phyloP scores from a whole-genome alignment of 2,113 vertebrate species.

The Podarcis muralis region DNA sequence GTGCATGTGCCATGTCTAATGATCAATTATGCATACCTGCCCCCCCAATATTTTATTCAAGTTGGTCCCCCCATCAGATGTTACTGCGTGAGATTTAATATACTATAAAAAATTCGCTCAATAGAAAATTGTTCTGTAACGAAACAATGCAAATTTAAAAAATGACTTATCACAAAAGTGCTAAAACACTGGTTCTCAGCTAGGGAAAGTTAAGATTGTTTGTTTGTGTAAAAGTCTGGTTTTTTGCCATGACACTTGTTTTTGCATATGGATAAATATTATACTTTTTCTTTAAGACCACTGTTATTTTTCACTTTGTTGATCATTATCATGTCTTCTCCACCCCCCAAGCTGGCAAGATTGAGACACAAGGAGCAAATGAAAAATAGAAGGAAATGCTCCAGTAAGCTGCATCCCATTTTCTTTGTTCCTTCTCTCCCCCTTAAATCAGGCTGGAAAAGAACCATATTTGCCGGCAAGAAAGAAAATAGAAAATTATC shows the following conservation, averaged over 20 bases:
- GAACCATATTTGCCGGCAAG: conserved; percentile 40
- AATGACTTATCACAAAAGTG: conserved; percentile 39
- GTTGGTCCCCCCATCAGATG: background rate
- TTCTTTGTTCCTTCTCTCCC: conserved; percentile 10
- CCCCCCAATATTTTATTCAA: background rate
- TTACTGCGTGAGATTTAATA: conserved; percentile 49
- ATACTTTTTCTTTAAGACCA: conserved; percentile 30
- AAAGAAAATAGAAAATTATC: conserved; percentile 42
- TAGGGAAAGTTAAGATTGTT: conserved; percentile 58
- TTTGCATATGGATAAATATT: conserved; percentile 64
- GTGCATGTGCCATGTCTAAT: no score
- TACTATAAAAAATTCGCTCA: conserved; percentile 29
- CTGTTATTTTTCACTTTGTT: conserved; percentile 37
- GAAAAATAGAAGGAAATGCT: conserved; percentile 20
- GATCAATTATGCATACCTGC: background rate
- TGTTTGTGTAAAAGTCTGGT: conserved; percentile 55
- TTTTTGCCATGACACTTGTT: conserved; percentile 45
- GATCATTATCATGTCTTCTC: background rate
- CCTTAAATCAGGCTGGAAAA: conserved; percentile 47
- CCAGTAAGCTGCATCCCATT: conserved; percentile 16
- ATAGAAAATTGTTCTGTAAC: conserved; percentile 45
- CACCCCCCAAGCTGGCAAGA: conserved; percentile 5
- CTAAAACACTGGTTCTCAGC: conserved; percentile 28
- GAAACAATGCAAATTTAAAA: conserved; percentile 15
- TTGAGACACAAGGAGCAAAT: conserved; percentile 52